Conservation (phyloP, 2,797 vertebrate species). For the Triplophysa bombifrons region DNA sequence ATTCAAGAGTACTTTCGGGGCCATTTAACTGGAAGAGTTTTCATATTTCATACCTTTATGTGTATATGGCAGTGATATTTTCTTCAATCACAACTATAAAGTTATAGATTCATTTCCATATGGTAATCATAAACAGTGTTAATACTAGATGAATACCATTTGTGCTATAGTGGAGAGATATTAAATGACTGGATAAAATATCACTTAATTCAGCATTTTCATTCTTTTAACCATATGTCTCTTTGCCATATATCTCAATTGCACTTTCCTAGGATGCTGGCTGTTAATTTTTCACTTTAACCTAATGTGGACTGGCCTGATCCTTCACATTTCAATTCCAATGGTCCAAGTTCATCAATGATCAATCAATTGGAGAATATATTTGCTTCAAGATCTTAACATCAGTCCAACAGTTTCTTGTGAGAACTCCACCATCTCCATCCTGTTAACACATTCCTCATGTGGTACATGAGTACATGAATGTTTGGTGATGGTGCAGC, state of each 20-base stretch:
- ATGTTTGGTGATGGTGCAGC: background rate
- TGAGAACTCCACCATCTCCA: background rate
- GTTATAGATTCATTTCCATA: background rate
- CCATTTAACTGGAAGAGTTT: background rate
- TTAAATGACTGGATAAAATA: slow-evolving; percentile 3
- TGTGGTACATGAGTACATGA: slow-evolving; percentile 1
- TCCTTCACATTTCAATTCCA: slow-evolving; percentile 3
- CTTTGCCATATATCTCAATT: background rate
- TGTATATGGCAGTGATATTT: background rate
- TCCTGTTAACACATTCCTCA: slow-evolving; percentile 17
- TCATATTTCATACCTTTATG: background rate
- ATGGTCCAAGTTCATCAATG: slow-evolving; percentile 8
- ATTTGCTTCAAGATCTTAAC: slow-evolving; percentile 8
- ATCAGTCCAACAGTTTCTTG: slow-evolving; percentile 5
- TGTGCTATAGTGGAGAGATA: slow-evolving; percentile 16
- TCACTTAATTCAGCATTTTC: background rate
- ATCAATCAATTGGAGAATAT: background rate
- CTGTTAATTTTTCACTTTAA: slow-evolving; percentile 1
- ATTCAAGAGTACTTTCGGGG: slow-evolving; percentile 5
- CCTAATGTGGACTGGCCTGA: background rate
- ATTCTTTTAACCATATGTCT: background rate
- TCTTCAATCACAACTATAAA: background rate
- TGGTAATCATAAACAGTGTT: background rate
- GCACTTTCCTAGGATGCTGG: background rate
- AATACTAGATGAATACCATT: slow-evolving; percentile 2